Evolutionary conservation across 2,113 vertebrate genomes (phyloP), one percentile per base, ranked within the genome.

Genomic region (Mola mola): DNA sequence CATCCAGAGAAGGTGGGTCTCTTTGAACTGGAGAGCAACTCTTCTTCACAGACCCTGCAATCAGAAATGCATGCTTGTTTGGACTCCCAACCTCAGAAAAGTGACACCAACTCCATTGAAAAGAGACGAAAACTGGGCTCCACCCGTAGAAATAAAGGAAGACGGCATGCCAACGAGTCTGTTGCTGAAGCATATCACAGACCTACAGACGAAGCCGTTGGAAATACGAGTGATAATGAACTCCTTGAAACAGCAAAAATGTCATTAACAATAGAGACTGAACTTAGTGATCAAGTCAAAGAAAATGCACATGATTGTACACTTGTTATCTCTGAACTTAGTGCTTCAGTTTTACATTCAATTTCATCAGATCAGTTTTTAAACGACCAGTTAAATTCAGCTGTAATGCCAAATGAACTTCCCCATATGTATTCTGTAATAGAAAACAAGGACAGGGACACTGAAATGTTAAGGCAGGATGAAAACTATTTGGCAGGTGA

Each of bases 71-170:
- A n/a, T n/a, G n/a, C n/a, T n/a, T n/a, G n/a, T n/a, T n/a, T n/a
- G 10, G 33, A 36, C 29, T 33, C 29, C 3, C 29, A 8, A 31
- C 29, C 29, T 43, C 50, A 75, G 4, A 22, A 44, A 6, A 12
- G 1, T 0, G 1, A 42, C 34, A 3, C 11, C 11, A 13, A 29
- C 19, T 10, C 6, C 5, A 21, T 8, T 28, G 21, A 33, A 9
- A 56, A 20, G 24, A 68, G 40, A 47, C 70, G 67, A 52, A 81
- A 83, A 71, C 10, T 83, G 26, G 77, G 73, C 1, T 80, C 74
- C 7, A 81, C 63, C 4, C 63, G 72, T 5, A 65, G 26, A 66
- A 38, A 34, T 15, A 85, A 56, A 60, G 57, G 17, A 43, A 20
- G 22, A 47, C 26, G 25, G 6, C 10, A 17, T 1, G 3, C 47